Conservation (phyloP, 2,797 vertebrate species). For the Sarcoramphus papa region DNA sequence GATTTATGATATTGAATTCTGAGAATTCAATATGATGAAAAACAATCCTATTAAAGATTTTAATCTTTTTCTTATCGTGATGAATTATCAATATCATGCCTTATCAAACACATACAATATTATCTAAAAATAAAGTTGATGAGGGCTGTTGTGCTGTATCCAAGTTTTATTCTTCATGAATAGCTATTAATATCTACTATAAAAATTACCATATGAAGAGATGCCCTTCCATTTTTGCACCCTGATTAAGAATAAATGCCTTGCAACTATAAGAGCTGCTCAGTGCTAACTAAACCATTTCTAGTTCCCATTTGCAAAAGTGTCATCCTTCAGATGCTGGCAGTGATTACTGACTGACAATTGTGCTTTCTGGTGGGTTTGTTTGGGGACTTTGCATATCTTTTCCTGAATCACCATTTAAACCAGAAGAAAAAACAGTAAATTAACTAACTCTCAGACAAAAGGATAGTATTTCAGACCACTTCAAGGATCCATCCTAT, state of each 20-base stretch:
- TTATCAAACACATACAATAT: neutral
- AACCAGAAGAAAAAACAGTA: neutral
- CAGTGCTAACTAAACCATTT: neutral
- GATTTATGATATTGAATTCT: neutral
- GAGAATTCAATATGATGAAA: neutral
- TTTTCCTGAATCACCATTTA: neutral
- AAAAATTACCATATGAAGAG: neutral
- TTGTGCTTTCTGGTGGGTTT: neutral
- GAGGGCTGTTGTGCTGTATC: neutral
- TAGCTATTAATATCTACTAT: neutral
- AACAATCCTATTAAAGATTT: neutral
- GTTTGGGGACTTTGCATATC: rapidly evolving
- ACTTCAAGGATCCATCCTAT: neutral
- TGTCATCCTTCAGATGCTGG: neutral
- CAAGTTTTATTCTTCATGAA: neutral
- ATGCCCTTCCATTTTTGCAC: neutral
- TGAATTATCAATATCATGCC: neutral
- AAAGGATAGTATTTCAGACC: neutral
- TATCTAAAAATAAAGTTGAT: neutral
- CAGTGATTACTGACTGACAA: neutral
- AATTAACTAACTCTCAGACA: neutral
- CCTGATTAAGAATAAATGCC: neutral
- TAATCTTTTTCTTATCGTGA: slow-evolving; percentile 7
- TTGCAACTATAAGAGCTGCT: neutral
- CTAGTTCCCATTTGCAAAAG: neutral